These are phyloP conservation scores for Rhabdornis inornatus DNA, from an alignment of 2,113 vertebrate genomes.

Conservation along the genomic window DNA sequence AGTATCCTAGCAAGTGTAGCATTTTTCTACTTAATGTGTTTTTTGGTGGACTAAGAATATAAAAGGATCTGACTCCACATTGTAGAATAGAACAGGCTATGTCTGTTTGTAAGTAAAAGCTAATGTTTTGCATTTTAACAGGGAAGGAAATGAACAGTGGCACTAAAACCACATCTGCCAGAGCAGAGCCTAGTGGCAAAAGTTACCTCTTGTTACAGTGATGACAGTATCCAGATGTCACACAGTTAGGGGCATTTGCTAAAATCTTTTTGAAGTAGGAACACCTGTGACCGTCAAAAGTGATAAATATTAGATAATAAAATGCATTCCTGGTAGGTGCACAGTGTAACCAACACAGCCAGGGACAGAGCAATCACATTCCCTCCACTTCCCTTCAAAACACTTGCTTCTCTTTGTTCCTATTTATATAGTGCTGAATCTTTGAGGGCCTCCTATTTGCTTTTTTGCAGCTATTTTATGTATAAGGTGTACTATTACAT, in stretches of 20 bases:
- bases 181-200: slow-evolving; percentile 39
- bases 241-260: slow-evolving; percentile 54
- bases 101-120: neutral
- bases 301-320: slow-evolving; percentile 14
- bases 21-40: neutral
- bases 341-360: neutral
- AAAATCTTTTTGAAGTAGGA: slow-evolving; percentile 42
- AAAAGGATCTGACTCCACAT: neutral
- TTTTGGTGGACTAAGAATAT: neutral
- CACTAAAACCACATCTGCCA: slow-evolving; percentile 47
- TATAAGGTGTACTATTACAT: neutral
- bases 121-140: slow-evolving; percentile 34
- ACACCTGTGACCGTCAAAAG: slow-evolving; percentile 12
- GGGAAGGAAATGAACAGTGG: slow-evolving; percentile 20
- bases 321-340: neutral
- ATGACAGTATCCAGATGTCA: slow-evolving; percentile 55
- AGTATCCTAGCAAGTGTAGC: neutral
- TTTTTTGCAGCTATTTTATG: neutral
- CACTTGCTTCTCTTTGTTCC: neutral
- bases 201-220: slow-evolving; percentile 38
- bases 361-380: neutral
- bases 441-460: neutral
- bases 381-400: neutral
- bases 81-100: neutral
- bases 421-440: neutral